phyloP scores from a whole-genome alignment of 2,113 vertebrate species.

The Tetraodon nigroviridis region DNA sequence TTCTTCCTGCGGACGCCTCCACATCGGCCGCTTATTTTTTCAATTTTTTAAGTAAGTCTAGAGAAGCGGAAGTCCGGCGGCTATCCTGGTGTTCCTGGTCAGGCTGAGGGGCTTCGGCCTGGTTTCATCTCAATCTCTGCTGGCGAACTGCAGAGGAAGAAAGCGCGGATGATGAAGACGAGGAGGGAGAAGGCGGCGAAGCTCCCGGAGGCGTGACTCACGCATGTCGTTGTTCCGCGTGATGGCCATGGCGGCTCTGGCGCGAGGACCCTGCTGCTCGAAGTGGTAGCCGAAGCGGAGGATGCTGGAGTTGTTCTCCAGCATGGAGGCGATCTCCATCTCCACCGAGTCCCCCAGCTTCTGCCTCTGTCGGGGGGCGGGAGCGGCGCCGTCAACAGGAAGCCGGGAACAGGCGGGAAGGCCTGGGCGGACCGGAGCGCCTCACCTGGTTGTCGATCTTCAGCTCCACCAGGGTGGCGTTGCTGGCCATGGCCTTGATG shows the following conservation, averaged over 20 bases:
- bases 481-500: slow-evolving; percentile 79
- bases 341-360: slow-evolving; percentile 87
- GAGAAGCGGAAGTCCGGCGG: not conserved
- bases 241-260: slow-evolving; percentile 86
- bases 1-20: slow-evolving; percentile 58
- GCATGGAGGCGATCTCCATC: slow-evolving; percentile 92
- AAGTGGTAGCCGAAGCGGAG: slow-evolving; percentile 92
- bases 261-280: slow-evolving; percentile 90
- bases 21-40: slow-evolving; percentile 44
- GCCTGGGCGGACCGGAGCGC: not conserved
- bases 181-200: not conserved
- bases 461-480: slow-evolving; percentile 80
- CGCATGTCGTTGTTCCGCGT: slow-evolving; percentile 90
- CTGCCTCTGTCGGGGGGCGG: slow-evolving; percentile 75
- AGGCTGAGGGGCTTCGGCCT: not conserved
- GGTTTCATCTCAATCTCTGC: slow-evolving; percentile 74
- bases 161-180: not conserved
- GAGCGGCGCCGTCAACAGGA: not conserved
- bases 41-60: not conserved
- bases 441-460: slow-evolving; percentile 91
- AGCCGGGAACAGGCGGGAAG: not conserved
- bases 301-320: slow-evolving; percentile 88
- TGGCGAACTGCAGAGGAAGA: slow-evolving; percentile 68
- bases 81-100: not conserved
- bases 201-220: slow-evolving; percentile 60